A percentile compares a stretch with the other conserved stretches of the same genome.
Conservation (phyloP, 2,888 invertebrate species). For the Dicyrtoma fusca region DNA sequence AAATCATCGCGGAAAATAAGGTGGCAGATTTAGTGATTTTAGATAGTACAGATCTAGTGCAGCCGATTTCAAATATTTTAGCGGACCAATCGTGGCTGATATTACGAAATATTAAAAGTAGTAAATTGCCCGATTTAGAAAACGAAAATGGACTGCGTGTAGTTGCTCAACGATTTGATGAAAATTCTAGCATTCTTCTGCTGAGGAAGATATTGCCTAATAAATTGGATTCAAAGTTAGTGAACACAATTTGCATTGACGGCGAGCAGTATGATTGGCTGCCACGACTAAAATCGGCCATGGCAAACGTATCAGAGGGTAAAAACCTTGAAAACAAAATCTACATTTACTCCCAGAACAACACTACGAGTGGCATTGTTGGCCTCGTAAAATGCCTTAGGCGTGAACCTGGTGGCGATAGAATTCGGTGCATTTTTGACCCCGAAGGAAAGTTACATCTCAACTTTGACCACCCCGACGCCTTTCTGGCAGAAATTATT, state of each 20-base stretch:
- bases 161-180: background rate
- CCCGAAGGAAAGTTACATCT: conserved; percentile 49
- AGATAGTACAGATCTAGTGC: no score
- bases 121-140: no score
- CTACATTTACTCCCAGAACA: conserved; percentile 62
- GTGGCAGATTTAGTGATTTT: no score
- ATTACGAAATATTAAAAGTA: background rate
- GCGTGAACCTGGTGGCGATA: conserved; percentile 81
- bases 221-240: background rate
- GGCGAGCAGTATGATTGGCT: conserved; percentile 73
- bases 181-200: background rate
- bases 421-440: conserved; percentile 64
- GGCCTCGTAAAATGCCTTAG: conserved; percentile 89
- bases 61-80: no score
- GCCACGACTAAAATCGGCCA: conserved; percentile 72
- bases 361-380: conserved; percentile 74
- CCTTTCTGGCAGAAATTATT: conserved; percentile 13
- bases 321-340: background rate
- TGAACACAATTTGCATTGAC: background rate
- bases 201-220: conserved; percentile 16
- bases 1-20: no score
- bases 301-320: conserved; percentile 67
- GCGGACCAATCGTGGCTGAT: background rate
- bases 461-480: background rate
- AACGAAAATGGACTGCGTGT: background rate